phyloP scores from a whole-genome alignment of 2,888 invertebrate species.

The Tinea semifulvella region DNA sequence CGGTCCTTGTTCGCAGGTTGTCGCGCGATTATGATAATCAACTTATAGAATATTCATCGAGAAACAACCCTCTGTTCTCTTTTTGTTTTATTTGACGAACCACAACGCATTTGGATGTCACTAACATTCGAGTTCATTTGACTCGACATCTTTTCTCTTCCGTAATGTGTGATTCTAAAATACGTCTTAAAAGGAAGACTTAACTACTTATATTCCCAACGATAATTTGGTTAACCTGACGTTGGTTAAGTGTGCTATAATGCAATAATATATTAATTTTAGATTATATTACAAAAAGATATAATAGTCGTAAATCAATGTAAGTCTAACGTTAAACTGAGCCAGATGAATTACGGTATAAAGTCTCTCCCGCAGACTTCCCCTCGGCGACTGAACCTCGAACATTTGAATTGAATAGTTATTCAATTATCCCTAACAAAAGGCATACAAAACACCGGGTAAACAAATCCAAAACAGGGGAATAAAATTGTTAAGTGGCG shows the following conservation, averaged over 20 bases:
- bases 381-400: slow-evolving; percentile 25
- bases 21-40: slow-evolving; percentile 46
- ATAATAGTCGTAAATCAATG: too few relatives aligned
- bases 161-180: too few relatives aligned
- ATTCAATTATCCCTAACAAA: slow-evolving; percentile 38
- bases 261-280: too few relatives aligned
- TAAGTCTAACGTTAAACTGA: background rate
- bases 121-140: background rate
- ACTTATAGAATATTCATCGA: slow-evolving; percentile 44
- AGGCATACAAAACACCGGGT: slow-evolving; percentile 28
- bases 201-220: too few relatives aligned
- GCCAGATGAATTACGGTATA: slow-evolving; percentile 9
- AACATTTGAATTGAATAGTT: slow-evolving; percentile 28
- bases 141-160: background rate
- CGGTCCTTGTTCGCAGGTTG: slow-evolving; percentile 36
- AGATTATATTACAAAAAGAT: too few relatives aligned
- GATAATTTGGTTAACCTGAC: too few relatives aligned
- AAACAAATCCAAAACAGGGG: slow-evolving; percentile 34
- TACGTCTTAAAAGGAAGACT: too few relatives aligned
- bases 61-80: slow-evolving; percentile 18
- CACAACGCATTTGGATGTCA: background rate
- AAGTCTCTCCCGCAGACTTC: slow-evolving; percentile 24
- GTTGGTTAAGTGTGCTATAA: too few relatives aligned
- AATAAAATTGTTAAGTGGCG: slow-evolving; percentile 35
- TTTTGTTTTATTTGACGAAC: slow-evolving; percentile 25